These are phyloP conservation scores for Hylaeus anthracinus DNA, from an alignment of 1,140 invertebrate genomes.

Conservation along the genomic window DNA sequence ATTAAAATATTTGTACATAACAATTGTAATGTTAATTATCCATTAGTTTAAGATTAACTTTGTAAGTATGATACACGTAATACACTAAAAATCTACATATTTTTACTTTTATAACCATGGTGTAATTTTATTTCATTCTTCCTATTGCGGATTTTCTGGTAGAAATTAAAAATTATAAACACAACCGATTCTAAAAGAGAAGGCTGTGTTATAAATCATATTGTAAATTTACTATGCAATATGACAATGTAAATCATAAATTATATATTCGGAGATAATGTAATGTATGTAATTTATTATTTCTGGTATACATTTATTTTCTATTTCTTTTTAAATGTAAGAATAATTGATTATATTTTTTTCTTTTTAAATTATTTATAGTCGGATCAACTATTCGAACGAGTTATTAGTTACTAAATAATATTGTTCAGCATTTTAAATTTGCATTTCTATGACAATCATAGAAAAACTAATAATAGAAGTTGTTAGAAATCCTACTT, in stretches of 20 bases:
- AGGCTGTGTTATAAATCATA: neutral
- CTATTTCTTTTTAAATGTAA: neutral
- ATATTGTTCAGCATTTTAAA: too few relatives aligned
- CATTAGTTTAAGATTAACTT: slow-evolving; percentile 48
- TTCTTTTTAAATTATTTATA: too few relatives aligned
- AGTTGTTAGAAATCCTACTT: too few relatives aligned
- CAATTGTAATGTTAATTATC: slow-evolving; percentile 51
- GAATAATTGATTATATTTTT: too few relatives aligned
- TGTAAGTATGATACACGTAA: slow-evolving; percentile 69
- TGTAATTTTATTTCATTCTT: slow-evolving; percentile 59
- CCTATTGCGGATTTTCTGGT: slow-evolving; percentile 3
- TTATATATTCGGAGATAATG: neutral
- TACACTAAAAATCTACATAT: slow-evolving; percentile 69
- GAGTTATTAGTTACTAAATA: too few relatives aligned
- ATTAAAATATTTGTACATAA: slow-evolving; percentile 58
- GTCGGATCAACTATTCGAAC: too few relatives aligned
- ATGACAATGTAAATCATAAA: neutral
- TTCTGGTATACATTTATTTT: neutral
- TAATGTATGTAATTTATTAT: slow-evolving; percentile 7
- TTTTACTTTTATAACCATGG: slow-evolving; percentile 71
- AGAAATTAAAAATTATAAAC: neutral
- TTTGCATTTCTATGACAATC: too few relatives aligned
- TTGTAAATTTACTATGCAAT: neutral
- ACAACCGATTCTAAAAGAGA: too few relatives aligned
- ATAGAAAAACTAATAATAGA: too few relatives aligned